These are phyloP conservation scores for Pelodiscus sinensis DNA, from an alignment of 2,113 vertebrate species.

Conservation along the genomic window DNA sequence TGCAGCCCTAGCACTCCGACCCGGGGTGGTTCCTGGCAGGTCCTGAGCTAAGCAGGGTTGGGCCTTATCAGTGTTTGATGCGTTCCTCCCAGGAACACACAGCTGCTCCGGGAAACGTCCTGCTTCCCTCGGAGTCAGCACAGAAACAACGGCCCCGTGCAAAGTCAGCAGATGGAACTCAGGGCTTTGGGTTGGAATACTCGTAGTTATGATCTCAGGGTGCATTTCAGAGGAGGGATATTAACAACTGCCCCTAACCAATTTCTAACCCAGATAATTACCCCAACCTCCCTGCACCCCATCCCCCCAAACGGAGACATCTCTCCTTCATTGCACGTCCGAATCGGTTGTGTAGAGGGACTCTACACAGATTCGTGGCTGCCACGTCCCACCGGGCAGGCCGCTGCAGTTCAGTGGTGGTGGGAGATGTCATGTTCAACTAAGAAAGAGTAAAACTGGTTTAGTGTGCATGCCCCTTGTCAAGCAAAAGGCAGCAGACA, in stretches of 20 bases:
- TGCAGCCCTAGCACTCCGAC: not conserved
- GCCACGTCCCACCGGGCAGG: not conserved
- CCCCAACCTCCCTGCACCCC: not conserved
- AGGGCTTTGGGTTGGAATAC: not conserved
- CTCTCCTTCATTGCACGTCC: not conserved
- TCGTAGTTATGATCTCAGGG: not conserved
- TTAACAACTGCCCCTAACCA: not conserved
- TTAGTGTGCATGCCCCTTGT: not conserved
- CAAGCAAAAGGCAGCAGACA: not conserved
- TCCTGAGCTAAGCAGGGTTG: not conserved
- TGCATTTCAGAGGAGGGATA: too few species aligned
- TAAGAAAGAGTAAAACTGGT: not conserved
- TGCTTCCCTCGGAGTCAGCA: not conserved
- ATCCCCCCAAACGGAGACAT: not conserved
- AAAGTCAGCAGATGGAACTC: not conserved
- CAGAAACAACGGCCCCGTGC: not conserved
- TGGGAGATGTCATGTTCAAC: not conserved
- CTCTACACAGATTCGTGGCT: not conserved
- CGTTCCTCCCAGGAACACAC: not conserved
- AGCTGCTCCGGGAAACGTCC: not conserved
- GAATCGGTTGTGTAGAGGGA: not conserved
- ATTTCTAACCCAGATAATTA: not conserved
- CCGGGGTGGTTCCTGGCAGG: not conserved
- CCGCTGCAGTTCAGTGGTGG: not conserved
- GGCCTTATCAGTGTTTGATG: not conserved